A percentile compares a stretch with the other conserved stretches of the same genome.
These are phyloP conservation scores for Macropus fuliginosus DNA, from an alignment of 2,797 vertebrate species.

Conservation along the genomic window DNA sequence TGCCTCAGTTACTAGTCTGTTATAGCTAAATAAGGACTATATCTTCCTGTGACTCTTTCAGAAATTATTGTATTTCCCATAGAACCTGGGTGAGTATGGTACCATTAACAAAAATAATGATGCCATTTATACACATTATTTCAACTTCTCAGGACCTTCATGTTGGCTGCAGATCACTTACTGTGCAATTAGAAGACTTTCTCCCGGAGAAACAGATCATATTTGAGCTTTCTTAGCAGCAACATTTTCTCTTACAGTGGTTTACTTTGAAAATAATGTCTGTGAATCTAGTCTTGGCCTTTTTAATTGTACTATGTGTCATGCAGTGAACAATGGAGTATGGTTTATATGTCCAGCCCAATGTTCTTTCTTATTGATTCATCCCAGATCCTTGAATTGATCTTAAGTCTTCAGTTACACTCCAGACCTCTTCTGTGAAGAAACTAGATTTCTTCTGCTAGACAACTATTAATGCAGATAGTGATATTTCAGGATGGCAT, in stretches of 20 bases:
- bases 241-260: background rate
- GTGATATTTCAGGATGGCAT: background rate
- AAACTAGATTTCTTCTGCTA: background rate
- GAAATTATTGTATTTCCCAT: background rate
- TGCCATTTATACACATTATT: background rate
- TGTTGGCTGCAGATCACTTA: background rate
- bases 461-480: background rate
- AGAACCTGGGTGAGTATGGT: background rate
- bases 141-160: background rate
- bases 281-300: background rate
- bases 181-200: background rate
- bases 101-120: background rate
- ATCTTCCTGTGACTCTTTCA: background rate
- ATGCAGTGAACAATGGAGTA: background rate
- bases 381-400: background rate
- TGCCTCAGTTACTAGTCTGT: constrained; percentile 8
- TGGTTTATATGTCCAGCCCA: background rate
- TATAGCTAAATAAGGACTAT: constrained; percentile 16
- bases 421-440: background rate
- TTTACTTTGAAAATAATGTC: background rate
- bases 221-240: background rate
- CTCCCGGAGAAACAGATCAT: background rate
- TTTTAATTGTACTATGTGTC: background rate
- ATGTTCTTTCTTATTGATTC: background rate
- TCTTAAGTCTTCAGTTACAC: background rate